phyloP scores from a whole-genome alignment of 2,888 invertebrate species.

The Drosophila testacea region DNA sequence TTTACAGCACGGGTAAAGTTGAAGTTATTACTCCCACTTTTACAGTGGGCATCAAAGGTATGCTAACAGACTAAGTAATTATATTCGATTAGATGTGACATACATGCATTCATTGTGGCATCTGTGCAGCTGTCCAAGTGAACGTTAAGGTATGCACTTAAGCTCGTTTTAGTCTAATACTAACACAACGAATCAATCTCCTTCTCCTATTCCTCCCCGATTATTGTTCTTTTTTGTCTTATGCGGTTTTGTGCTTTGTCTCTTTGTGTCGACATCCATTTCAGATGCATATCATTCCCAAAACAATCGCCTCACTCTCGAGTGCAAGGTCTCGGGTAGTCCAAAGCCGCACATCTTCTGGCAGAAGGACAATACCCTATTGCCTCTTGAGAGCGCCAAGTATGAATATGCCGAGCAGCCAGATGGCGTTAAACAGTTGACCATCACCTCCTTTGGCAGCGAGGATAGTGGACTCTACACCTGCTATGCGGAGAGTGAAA shows the following conservation, averaged over 20 bases:
- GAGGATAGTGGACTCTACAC: constrained; percentile 91
- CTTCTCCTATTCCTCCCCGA: not conserved
- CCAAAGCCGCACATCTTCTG: constrained; percentile 88
- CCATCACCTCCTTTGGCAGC: constrained; percentile 88
- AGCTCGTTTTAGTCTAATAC: constrained; percentile 14
- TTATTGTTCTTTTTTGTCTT: constrained; percentile 40
- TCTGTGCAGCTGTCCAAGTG: constrained; percentile 49
- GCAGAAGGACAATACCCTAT: constrained; percentile 90
- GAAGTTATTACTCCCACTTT: constrained; percentile 90
- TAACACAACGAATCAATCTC: not conserved
- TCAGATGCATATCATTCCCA: constrained; percentile 89
- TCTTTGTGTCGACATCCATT: constrained; percentile 45
- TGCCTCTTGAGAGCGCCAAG: constrained; percentile 86
- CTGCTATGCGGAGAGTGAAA: constrained; percentile 90
- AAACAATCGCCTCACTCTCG: constrained; percentile 90
- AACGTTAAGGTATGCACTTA: constrained; percentile 39
- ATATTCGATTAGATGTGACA: constrained; percentile 5
- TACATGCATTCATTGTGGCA: constrained; percentile 23
- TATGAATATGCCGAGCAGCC: constrained; percentile 88
- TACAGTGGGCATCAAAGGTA: constrained; percentile 91
- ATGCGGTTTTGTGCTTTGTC: constrained; percentile 40
- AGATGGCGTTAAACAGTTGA: constrained; percentile 89
- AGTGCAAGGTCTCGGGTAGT: constrained; percentile 91
- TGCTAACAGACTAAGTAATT: constrained; percentile 35
- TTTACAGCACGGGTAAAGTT: constrained; percentile 84